Base-by-base conservation (phyloP, 2,113 vertebrate genomes). In the Podarcis cretensis region DNA sequence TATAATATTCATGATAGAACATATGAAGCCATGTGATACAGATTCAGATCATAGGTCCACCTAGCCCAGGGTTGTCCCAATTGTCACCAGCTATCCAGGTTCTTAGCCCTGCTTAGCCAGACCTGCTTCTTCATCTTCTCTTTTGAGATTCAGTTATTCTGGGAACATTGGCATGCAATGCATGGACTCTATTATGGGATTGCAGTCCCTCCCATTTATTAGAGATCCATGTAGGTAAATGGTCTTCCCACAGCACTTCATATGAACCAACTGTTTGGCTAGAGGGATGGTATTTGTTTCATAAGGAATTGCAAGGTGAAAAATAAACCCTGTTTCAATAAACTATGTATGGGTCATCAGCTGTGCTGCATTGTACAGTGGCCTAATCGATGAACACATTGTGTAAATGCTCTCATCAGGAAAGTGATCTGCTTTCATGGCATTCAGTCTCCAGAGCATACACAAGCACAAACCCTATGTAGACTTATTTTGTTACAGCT, bases 371-470 rank as follows among this genome's bases (percentile, higher is more conserved):
- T 30, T 84, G 54, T 66, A 18, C 87, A 92, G 90, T 86, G 71
- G 12, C 81, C 0, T 81, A 32, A 66, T 14, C 25, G 90, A 5
- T 83, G 30, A 86, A n/a, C 2, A 0, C 43, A 4, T 89, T 89
- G 66, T 82, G 30, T 87, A 25, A 87, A 66, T 87, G 83, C 12
- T 79, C 73, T 81, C 85, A 86, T 20, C 68, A 74, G 68, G 68
- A 30, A 48, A 18, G 12, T 57, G 37, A 74, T 89, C 93, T 88
- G 83, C 84, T 91, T 93, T 93, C 87, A 91, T 27, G 81, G 81
- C 59, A 20, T 2, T 81, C 73, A 84, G 5, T 16, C 89, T 92
- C 27, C 40, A 57, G 37, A 71, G 1, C 89, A 80, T 77, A 43
- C 5, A 25, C 63, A 91, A 69, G 20, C 0, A 0, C 37, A 90